Conservation (phyloP, 2,113 vertebrate genomes). For the Saimiri boliviensis region DNA sequence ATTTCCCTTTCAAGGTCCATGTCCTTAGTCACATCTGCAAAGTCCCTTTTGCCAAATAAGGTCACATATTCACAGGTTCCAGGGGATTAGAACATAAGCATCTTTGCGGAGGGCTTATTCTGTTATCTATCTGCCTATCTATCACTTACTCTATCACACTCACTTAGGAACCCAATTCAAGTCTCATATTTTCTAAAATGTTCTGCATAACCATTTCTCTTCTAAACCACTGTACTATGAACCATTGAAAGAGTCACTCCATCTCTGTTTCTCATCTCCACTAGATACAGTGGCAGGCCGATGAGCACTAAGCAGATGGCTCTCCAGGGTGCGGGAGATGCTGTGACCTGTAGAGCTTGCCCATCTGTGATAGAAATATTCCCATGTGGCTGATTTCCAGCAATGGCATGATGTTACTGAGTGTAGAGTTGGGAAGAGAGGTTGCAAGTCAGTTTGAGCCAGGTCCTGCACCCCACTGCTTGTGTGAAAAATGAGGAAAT, state of each 20-base stretch:
- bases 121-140: background rate
- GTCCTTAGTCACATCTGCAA: background rate
- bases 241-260: background rate
- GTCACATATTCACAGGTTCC: background rate
- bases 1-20: background rate
- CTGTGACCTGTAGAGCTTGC: background rate
- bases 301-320: background rate
- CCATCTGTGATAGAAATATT: background rate
- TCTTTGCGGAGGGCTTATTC: background rate
- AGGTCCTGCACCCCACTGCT: fast-evolving
- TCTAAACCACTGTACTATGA: background rate
- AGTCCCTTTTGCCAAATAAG: background rate
- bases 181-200: background rate
- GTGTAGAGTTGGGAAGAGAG: background rate
- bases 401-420: fast-evolving
- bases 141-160: background rate
- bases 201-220: background rate
- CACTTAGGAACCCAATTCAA: background rate
- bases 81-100: too few species aligned
- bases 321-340: background rate
- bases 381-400: background rate
- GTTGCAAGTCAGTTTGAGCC: background rate
- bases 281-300: background rate
- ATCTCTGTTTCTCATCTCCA: background rate
- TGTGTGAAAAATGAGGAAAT: background rate